Percentiles rank a stretch among this genome's conserved stretches.
Conservation (phyloP, 2,113 vertebrate species). For the Eudorcas thomsonii region DNA sequence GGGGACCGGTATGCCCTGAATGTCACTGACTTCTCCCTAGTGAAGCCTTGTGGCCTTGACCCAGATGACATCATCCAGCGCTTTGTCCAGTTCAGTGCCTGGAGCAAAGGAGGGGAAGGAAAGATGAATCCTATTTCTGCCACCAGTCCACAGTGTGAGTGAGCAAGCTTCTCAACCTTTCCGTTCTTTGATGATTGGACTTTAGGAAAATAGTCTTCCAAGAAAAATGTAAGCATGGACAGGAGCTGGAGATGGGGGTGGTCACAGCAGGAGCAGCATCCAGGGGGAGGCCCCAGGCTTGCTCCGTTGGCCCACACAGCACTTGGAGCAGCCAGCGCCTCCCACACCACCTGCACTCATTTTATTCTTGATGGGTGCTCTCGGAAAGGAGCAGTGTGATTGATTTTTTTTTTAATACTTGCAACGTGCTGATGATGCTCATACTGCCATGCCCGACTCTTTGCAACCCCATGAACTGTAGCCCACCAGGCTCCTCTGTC, state of each 20-base stretch:
- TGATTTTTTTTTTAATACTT: not conserved
- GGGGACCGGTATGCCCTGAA: not conserved
- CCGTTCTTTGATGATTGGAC: not conserved
- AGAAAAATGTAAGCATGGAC: fast-evolving
- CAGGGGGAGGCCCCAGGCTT: fast-evolving
- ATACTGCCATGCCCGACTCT: not conserved
- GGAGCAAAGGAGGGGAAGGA: fast-evolving
- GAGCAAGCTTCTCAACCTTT: not conserved
- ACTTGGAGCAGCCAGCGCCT: fast-evolving
- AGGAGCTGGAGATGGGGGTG: fast-evolving
- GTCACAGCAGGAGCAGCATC: fast-evolving
- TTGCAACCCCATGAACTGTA: not conserved
- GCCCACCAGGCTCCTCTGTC: not conserved
- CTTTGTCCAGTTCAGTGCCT: not conserved
- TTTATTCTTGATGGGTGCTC: not conserved
- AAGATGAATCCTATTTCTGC: not conserved
- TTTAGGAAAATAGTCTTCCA: not conserved
- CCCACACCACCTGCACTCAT: fast-evolving
- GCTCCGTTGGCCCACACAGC: fast-evolving
- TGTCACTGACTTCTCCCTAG: not conserved
- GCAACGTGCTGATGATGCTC: not conserved
- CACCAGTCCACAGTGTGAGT: not conserved
- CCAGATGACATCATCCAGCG: too few species aligned
- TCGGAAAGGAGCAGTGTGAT: not conserved
- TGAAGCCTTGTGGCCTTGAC: not conserved